Evolutionary conservation across 2,888 invertebrate genomes (phyloP).

Genomic region (Brachylomia viminalis): DNA sequence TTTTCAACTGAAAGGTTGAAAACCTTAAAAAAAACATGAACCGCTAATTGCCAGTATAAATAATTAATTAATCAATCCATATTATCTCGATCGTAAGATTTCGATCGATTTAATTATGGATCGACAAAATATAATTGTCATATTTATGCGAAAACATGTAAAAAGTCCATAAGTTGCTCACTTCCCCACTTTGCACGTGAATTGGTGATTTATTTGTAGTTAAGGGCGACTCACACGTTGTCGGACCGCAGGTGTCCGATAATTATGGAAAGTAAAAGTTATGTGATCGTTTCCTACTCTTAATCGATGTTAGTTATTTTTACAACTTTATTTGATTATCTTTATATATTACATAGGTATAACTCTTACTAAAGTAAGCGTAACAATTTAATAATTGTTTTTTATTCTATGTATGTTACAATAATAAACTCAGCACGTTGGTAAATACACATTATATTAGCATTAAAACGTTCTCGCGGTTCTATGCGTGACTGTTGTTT

Average conservation of each 20-base stretch:
- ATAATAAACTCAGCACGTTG: no score
- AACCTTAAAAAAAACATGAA: constrained; percentile 30
- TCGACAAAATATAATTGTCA: constrained; percentile 53
- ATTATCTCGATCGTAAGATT: constrained; percentile 52
- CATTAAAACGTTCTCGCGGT: neutral
- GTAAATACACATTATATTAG: neutral
- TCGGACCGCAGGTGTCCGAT: constrained; percentile 37
- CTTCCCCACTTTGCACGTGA: constrained; percentile 26
- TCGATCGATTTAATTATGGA: constrained; percentile 56
- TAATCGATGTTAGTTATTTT: constrained; percentile 40
- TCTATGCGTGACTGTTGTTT: constrained; percentile 1
- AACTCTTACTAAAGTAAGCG: neutral
- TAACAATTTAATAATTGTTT: no score
- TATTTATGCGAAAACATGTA: constrained; percentile 52
- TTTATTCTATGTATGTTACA: no score
- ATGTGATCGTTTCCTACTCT: constrained; percentile 35
- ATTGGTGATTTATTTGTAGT: constrained; percentile 50
- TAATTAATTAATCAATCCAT: constrained; percentile 59
- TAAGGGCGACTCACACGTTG: constrained; percentile 58
- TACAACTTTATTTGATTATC: neutral
- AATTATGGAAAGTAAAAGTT: constrained; percentile 60
- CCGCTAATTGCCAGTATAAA: constrained; percentile 56
- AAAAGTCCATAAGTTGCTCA: constrained; percentile 22
- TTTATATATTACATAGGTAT: constrained; percentile 6
- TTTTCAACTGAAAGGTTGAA: constrained; percentile 51